phyloP scores from a whole-genome alignment of 2,888 invertebrate species.

The Furcula furcula region DNA sequence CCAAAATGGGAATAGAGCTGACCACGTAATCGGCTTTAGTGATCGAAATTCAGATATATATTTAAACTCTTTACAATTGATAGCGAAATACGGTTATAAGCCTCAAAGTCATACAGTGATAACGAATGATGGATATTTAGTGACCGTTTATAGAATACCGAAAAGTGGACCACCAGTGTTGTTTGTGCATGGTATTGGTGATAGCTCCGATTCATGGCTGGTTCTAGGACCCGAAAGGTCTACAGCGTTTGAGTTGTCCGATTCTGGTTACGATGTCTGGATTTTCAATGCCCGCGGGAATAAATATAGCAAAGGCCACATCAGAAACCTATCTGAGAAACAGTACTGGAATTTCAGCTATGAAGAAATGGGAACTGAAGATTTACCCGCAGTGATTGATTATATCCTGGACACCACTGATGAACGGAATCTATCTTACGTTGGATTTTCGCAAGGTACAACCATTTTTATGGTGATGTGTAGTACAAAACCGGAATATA shows the following conservation, averaged over 20 bases:
- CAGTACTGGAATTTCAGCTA: slow-evolving; percentile 66
- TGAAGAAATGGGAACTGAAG: slow-evolving; percentile 67
- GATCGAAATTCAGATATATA: slow-evolving; percentile 46
- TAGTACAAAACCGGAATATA: slow-evolving; percentile 58
- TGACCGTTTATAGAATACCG: slow-evolving; percentile 56
- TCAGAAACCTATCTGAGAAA: slow-evolving; percentile 39
- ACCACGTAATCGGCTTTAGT: slow-evolving; percentile 21
- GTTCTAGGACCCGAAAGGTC: slow-evolving; percentile 58
- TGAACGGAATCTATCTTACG: slow-evolving; percentile 49
- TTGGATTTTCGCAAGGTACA: slow-evolving; percentile 71
- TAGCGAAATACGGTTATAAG: slow-evolving; percentile 49
- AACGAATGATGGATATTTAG: slow-evolving; percentile 60
- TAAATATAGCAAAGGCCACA: slow-evolving; percentile 60
- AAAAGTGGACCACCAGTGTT: slow-evolving; percentile 58
- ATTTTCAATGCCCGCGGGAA: slow-evolving; percentile 66
- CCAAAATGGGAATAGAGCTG: slow-evolving; percentile 24
- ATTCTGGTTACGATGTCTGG: slow-evolving; percentile 66
- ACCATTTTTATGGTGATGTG: slow-evolving; percentile 65
- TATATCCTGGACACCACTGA: slow-evolving; percentile 48
- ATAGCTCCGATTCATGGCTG: slow-evolving; percentile 69
- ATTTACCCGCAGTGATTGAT: slow-evolving; percentile 62
- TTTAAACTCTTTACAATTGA: slow-evolving; percentile 56
- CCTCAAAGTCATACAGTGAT: slow-evolving; percentile 50
- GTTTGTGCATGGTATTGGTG: slow-evolving; percentile 63
- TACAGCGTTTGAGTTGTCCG: slow-evolving; percentile 54